A percentile compares a stretch with the other conserved stretches of the same genome.
These are phyloP conservation scores for Lepidurus arcticus DNA, from an alignment of 1,140 invertebrate species.

Conservation along the genomic window DNA sequence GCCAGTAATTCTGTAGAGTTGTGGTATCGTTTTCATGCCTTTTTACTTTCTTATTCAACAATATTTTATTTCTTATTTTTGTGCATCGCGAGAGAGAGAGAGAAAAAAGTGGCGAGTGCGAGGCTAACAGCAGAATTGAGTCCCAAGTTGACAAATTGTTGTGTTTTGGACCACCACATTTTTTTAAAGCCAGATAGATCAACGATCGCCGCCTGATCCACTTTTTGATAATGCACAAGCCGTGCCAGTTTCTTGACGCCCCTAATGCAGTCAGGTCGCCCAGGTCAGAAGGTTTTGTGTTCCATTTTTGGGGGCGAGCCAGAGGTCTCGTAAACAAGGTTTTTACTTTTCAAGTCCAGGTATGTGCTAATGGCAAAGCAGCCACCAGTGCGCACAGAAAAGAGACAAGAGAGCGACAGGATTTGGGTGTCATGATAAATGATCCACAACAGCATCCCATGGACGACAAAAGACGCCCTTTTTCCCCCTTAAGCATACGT, in stretches of 20 bases:
- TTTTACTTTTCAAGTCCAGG: neutral
- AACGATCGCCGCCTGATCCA: neutral
- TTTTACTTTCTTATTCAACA: too few relatives aligned
- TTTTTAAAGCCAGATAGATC: neutral
- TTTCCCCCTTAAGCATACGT: neutral
- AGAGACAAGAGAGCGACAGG: neutral
- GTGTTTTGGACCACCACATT: neutral
- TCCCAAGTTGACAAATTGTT: neutral
- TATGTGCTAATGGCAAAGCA: neutral
- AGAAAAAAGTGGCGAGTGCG: neutral
- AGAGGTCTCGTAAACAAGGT: slow-evolving; percentile 7
- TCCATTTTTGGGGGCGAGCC: neutral
- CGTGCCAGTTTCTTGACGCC: neutral
- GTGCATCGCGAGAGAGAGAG: neutral
- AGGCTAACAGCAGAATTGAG: neutral
- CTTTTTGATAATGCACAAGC: neutral
- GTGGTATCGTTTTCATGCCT: too few relatives aligned
- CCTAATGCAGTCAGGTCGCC: too few relatives aligned
- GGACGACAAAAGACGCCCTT: neutral
- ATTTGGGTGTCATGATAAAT: slow-evolving; percentile 19
- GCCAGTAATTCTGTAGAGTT: too few relatives aligned
- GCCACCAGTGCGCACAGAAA: neutral
- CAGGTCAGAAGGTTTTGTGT: neutral
- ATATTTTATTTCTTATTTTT: neutral
- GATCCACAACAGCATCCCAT: neutral